A percentile compares a stretch with the other conserved stretches of the same genome.
Evolutionary conservation across 1,140 invertebrate genomes (phyloP).

Genomic region (Dendroctonus valens): DNA sequence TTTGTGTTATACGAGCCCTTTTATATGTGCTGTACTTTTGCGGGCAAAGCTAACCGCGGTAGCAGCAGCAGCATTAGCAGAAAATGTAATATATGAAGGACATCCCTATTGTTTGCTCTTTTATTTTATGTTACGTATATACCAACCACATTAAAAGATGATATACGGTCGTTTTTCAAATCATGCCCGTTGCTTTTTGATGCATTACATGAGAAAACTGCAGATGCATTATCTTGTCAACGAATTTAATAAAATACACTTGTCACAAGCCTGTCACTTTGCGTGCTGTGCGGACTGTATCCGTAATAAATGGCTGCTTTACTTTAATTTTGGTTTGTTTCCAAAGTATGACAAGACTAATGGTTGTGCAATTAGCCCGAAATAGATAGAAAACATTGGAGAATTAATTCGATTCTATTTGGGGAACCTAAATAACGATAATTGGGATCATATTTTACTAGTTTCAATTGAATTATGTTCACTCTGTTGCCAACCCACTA

Average conservation of each 20-base stretch:
- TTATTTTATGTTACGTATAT: slow-evolving; percentile 34
- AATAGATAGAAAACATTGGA: slow-evolving; percentile 11
- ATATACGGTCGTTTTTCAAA: slow-evolving; percentile 31
- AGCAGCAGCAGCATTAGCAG: slow-evolving; percentile 35
- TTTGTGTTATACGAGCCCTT: slow-evolving; percentile 35
- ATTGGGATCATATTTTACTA: slow-evolving; percentile 5
- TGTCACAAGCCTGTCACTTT: slow-evolving; percentile 25
- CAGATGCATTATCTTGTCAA: slow-evolving; percentile 35
- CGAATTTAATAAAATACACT: slow-evolving; percentile 30
- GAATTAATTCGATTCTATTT: slow-evolving; percentile 12
- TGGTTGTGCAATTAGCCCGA: slow-evolving; percentile 12
- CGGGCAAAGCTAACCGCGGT: slow-evolving; percentile 6
- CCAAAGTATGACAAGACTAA: slow-evolving; percentile 22
- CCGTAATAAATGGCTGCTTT: slow-evolving; percentile 17
- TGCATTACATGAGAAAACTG: slow-evolving; percentile 32
- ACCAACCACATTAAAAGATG: slow-evolving; percentile 36
- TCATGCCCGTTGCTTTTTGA: slow-evolving; percentile 27
- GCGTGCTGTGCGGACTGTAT: slow-evolving; percentile 3
- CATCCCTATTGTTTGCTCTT: slow-evolving; percentile 36
- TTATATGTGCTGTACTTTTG: slow-evolving; percentile 35
- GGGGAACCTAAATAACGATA: not conserved
- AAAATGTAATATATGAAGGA: slow-evolving; percentile 38
- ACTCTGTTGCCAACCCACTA: not conserved
- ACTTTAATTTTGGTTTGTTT: slow-evolving; percentile 25
- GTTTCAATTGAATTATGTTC: slow-evolving; percentile 1